phyloP scores from a whole-genome alignment of 1,140 invertebrate genomes.

The Pseudomyrmex sp. region DNA sequence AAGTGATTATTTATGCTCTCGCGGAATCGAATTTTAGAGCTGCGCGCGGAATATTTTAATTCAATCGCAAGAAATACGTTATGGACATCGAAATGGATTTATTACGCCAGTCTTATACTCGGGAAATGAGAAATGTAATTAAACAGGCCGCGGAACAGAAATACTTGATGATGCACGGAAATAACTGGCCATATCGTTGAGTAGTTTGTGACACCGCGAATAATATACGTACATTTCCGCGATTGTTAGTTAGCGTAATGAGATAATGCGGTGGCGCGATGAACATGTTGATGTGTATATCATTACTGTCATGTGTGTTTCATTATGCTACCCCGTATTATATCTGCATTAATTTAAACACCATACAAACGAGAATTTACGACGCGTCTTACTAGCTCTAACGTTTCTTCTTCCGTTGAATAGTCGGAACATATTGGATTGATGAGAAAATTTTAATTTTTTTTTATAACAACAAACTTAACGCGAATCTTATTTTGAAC shows the following conservation, averaged over 20 bases:
- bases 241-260: constrained; percentile 1
- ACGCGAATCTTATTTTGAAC: background rate
- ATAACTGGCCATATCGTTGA: constrained; percentile 19
- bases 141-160: background rate
- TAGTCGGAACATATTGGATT: background rate
- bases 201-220: background rate
- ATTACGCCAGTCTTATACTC: background rate
- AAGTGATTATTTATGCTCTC: background rate
- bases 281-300: background rate
- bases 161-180: constrained; percentile 7
- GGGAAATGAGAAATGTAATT: background rate
- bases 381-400: background rate
- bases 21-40: background rate
- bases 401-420: background rate
- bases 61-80: background rate
- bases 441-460: too few relatives aligned
- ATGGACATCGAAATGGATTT: background rate
- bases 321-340: constrained; percentile 28
- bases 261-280: background rate
- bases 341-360: background rate
- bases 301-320: constrained; percentile 32
- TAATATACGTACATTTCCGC: background rate
- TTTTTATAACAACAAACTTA: constrained; percentile 1
- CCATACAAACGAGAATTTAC: background rate
- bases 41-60: background rate